Conservation (phyloP, 2,113 vertebrate species). For the Harpagus bidentatus region DNA sequence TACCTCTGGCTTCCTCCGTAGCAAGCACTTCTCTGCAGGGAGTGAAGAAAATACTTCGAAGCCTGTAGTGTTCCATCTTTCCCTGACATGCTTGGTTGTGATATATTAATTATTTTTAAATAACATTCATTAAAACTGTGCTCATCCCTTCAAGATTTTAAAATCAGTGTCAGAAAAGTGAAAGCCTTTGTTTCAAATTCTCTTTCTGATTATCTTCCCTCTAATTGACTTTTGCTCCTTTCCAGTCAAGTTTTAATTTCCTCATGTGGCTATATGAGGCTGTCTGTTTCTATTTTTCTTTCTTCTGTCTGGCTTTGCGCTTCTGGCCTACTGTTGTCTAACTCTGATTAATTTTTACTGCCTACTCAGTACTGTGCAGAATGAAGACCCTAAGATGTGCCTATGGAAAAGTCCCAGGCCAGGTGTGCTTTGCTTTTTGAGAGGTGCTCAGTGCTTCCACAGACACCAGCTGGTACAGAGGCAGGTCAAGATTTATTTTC, state of each 20-base stretch:
- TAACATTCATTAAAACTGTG: conserved; percentile 48
- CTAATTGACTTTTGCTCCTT: conserved; percentile 56
- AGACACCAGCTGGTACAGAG: neutral
- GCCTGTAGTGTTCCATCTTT: neutral
- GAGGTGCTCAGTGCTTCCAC: neutral
- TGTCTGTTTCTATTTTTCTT: conserved; percentile 5
- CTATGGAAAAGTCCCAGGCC: neutral
- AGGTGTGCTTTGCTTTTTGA: neutral
- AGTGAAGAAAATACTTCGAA: conserved; percentile 13
- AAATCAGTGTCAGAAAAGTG: conserved; percentile 26
- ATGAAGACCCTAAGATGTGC: neutral
- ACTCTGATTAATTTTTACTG: neutral
- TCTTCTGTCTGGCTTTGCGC: neutral
- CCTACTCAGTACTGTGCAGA: neutral
- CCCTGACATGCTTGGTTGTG: neutral
- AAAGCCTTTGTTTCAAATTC: conserved; percentile 44
- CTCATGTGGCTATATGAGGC: neutral
- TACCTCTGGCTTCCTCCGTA: neutral
- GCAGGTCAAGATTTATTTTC: neutral
- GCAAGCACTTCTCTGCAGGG: neutral
- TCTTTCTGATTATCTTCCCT: conserved; percentile 40
- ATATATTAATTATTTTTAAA: conserved; percentile 53
- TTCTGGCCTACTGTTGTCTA: neutral
- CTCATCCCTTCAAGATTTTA: conserved; percentile 7
- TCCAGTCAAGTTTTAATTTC: conserved; percentile 53